phyloP scores from a whole-genome alignment of 2,888 invertebrate species.

The Aromia moschata region DNA sequence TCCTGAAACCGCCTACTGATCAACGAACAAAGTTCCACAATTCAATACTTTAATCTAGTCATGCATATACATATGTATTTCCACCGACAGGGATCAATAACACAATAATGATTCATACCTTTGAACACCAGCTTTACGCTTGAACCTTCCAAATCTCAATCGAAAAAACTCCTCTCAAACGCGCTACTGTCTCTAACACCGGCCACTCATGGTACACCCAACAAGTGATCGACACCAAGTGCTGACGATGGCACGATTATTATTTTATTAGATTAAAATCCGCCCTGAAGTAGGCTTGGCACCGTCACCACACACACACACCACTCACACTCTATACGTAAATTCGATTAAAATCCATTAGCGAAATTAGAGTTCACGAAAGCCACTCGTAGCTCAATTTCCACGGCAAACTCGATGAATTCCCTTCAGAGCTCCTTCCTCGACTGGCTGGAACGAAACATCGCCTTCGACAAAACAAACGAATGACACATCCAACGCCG shows the following conservation, averaged over 20 bases:
- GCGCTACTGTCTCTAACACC: conserved; percentile 6
- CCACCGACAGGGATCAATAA: too few species aligned
- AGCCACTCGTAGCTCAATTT: conserved; percentile 12
- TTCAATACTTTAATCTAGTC: too few species aligned
- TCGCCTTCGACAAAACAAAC: conserved; percentile 6
- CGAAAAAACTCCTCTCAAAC: not conserved
- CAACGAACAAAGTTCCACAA: too few species aligned
- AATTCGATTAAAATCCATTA: conserved; percentile 46
- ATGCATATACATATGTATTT: too few species aligned
- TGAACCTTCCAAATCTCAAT: not conserved
- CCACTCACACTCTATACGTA: too few species aligned
- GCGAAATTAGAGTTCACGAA: conserved; percentile 35
- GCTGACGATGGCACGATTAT: conserved; percentile 5
- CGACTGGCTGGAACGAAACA: not conserved
- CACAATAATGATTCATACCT: too few species aligned
- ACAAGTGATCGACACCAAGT: not conserved
- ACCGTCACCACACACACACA: conserved; percentile 28
- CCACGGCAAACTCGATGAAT: conserved; percentile 12
- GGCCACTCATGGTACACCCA: not conserved
- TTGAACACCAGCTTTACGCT: conserved; percentile 1
- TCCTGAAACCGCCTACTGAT: too few species aligned
- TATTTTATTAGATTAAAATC: conserved; percentile 20
- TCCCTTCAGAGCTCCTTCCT: conserved; percentile 4
- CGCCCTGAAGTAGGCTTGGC: conserved; percentile 26
- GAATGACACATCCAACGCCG: conserved; percentile 8